Base-by-base conservation (phyloP, 2,113 vertebrate species). In the Heliornis fulica region DNA sequence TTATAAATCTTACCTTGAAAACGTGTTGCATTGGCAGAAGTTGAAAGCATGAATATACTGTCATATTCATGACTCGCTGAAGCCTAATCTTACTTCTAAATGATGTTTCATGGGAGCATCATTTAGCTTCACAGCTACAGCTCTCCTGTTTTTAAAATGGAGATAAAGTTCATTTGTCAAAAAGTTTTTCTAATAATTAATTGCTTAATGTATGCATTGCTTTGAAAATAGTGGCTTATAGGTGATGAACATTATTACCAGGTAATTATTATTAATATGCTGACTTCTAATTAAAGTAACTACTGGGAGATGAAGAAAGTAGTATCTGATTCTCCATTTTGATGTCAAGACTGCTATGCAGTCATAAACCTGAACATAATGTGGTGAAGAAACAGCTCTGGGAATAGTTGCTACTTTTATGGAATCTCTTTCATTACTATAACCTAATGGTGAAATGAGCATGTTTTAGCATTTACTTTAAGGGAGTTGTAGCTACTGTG, bases 261-360 rank as follows among this genome's bases (percentile, higher is more conserved):
- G 53, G 36, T 85, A 93, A 93, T 80, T 93, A 54, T 69, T 91
- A 79, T 57, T 89, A 86, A 81, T 97, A 77, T 41, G 51, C 45
- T 46, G 48, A 80, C 22, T 90, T 87, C 29, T 90, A 91, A 87
- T 87, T 90, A 71, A 90, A 71, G 10, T 36, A 79, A 5, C 57
- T 60, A 15, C 57, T 64, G 63, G 22, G 59, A 94, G 41, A 83
- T 45, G 53, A 71, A 84, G 63, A 56, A 94, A 9, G 48, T 50
- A 45, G 53, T n/a, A 51, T 90, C 31, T 92, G 45, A 54, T 57
- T 90, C 38, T 86, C 68, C n/a, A 15, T 74, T 90, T 83, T 78
- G 63, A 65, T 88, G 65, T 88, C 66, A 92, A 66, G 46, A 66
- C 50, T 66, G 64, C 46, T 81, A 20, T 11, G 22, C 2, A n/a